Percentiles rank a stretch among this genome's conserved stretches.
These are phyloP conservation scores for Ceriagrion tenellum DNA, from an alignment of 2,888 invertebrate species.

Conservation along the genomic window DNA sequence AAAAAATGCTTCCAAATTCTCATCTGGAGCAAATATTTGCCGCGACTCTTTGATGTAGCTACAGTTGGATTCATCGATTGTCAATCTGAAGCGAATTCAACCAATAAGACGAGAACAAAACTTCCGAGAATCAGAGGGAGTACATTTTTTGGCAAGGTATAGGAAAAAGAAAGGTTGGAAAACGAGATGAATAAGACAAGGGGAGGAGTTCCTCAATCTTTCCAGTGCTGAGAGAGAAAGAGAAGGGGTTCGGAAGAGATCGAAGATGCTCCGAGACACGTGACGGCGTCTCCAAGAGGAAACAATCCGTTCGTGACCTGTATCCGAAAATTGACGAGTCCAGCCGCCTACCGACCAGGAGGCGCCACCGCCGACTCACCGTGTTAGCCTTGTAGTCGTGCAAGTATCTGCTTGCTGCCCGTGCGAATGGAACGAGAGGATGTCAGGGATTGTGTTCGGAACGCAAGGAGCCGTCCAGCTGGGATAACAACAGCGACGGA, in stretches of 20 bases:
- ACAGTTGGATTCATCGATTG: too few relatives aligned
- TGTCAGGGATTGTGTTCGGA: neutral
- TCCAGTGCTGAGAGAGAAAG: neutral
- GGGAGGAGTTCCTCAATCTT: neutral
- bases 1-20: too few relatives aligned
- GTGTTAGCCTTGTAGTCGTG: neutral
- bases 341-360: neutral
- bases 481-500: neutral
- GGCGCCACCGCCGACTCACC: neutral
- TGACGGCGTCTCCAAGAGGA: neutral
- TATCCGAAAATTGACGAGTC: neutral
- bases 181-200: conserved; percentile 1
- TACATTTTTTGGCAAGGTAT: neutral
- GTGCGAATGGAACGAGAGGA: neutral
- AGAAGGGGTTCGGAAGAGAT: neutral
- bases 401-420: neutral
- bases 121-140: neutral
- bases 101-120: too few relatives aligned
- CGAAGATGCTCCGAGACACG: neutral
- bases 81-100: too few relatives aligned
- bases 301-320: conserved; percentile 29
- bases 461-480: neutral
- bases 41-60: too few relatives aligned
- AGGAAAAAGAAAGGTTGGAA: neutral
- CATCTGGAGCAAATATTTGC: too few relatives aligned